phyloP scores from a whole-genome alignment of 1,140 invertebrate species.

The Tachypleus tridentatus region DNA sequence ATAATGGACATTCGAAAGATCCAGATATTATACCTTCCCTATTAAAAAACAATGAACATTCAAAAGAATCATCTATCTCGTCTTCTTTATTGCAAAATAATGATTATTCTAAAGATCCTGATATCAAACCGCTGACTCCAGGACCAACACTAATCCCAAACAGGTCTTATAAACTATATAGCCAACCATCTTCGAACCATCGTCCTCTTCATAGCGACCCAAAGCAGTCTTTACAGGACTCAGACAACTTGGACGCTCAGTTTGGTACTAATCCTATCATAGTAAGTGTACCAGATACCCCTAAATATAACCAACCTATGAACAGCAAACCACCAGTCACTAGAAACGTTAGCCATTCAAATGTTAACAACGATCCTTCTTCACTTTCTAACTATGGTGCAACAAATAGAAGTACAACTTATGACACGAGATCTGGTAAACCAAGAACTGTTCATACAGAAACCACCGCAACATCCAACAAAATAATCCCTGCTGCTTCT shows the following conservation, averaged over 20 bases:
- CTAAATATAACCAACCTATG: conserved; percentile 21
- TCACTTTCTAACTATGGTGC: no score
- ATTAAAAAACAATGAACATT: conserved; percentile 4
- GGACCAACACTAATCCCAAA: background rate
- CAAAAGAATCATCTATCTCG: conserved; percentile 10
- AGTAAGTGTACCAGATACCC: conserved; percentile 9
- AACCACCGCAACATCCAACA: conserved; percentile 10
- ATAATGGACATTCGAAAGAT: no score
- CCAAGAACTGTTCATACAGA: conserved; percentile 5
- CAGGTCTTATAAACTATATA: background rate
- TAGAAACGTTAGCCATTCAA: no score
- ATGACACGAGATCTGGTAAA: background rate
- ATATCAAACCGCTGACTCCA: background rate
- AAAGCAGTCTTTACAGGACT: conserved; percentile 10
- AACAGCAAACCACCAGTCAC: background rate
- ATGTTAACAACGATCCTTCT: no score
- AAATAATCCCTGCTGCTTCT: conserved; percentile 4
- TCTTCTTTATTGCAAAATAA: background rate
- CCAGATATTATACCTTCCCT: no score
- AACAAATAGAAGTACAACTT: background rate
- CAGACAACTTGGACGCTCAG: conserved; percentile 15
- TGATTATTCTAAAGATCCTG: conserved; percentile 7
- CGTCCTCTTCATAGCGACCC: conserved; percentile 9
- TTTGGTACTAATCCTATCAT: conserved; percentile 9
- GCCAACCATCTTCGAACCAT: conserved; percentile 1